These are phyloP conservation scores for Agrotis ipsilon DNA, from an alignment of 2,888 invertebrate species.

Conservation along the genomic window DNA sequence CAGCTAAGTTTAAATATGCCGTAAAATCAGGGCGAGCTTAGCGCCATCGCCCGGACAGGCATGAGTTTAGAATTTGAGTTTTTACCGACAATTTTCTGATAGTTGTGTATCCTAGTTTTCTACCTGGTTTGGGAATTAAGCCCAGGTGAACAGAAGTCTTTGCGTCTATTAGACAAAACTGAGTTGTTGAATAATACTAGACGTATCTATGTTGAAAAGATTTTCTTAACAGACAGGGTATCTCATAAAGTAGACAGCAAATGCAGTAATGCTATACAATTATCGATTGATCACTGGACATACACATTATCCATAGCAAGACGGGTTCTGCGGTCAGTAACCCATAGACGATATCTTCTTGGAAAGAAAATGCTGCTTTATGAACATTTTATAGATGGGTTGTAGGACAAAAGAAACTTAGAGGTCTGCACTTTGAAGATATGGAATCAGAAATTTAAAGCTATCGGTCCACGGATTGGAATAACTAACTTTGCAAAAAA, in stretches of 20 bases:
- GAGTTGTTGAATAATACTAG: neutral
- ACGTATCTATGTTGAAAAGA: neutral
- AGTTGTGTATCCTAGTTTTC: no score
- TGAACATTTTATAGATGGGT: neutral
- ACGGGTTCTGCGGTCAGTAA: slow-evolving; percentile 30
- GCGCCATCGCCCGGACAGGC: neutral
- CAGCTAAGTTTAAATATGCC: no score
- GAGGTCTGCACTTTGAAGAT: neutral
- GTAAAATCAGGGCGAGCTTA: neutral
- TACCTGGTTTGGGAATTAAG: no score
- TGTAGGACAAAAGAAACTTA: neutral
- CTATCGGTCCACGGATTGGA: no score
- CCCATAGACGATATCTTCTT: neutral
- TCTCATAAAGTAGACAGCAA: slow-evolving; percentile 1
- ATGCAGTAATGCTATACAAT: slow-evolving; percentile 2
- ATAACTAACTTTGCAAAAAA: no score
- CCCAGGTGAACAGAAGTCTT: no score
- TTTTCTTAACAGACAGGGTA: slow-evolving; percentile 6
- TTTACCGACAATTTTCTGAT: no score
- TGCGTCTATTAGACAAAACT: neutral
- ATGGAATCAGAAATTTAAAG: neutral
- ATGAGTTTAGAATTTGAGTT: no score
- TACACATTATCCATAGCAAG: neutral
- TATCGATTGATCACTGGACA: slow-evolving; percentile 24
- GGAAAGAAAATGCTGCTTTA: no score